Conservation (phyloP, 2,113 vertebrate genomes). For the Bufo gargarizans region DNA sequence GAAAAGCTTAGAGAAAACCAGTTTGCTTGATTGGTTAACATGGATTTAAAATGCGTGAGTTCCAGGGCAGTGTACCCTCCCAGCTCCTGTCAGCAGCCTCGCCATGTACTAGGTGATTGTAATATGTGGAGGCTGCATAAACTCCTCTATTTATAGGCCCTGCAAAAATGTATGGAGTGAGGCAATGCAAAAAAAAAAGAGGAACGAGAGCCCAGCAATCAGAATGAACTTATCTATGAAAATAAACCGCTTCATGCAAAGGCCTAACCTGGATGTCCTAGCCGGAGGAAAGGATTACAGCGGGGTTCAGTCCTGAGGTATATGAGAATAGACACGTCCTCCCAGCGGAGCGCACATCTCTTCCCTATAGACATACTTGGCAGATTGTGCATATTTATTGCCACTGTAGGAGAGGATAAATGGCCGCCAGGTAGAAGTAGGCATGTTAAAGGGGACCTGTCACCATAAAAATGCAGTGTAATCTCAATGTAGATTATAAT, state of each 20-base stretch:
- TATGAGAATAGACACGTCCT: too few species aligned
- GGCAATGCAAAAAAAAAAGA: background rate
- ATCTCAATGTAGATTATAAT: too few species aligned
- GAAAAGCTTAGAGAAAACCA: background rate
- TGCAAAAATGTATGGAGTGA: slow-evolving; percentile 13
- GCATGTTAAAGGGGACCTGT: too few species aligned
- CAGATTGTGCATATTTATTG: too few species aligned
- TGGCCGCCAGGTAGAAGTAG: too few species aligned
- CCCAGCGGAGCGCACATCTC: too few species aligned
- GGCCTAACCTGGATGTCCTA: background rate
- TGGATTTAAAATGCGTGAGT: background rate
- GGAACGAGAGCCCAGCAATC: background rate
- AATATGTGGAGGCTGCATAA: background rate
- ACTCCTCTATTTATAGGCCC: background rate
- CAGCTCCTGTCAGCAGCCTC: background rate
- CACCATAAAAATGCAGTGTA: too few species aligned
- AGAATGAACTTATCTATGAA: background rate
- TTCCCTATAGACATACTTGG: too few species aligned
- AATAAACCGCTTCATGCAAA: background rate
- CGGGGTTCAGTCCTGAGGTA: background rate
- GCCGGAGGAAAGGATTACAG: background rate
- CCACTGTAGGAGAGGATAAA: too few species aligned
- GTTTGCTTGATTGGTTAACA: background rate
- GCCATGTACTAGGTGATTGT: background rate
- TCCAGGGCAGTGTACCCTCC: too few species aligned